Evolutionary conservation across 2,888 invertebrate species (phyloP).

Genomic region (Aleiodes alternator): DNA sequence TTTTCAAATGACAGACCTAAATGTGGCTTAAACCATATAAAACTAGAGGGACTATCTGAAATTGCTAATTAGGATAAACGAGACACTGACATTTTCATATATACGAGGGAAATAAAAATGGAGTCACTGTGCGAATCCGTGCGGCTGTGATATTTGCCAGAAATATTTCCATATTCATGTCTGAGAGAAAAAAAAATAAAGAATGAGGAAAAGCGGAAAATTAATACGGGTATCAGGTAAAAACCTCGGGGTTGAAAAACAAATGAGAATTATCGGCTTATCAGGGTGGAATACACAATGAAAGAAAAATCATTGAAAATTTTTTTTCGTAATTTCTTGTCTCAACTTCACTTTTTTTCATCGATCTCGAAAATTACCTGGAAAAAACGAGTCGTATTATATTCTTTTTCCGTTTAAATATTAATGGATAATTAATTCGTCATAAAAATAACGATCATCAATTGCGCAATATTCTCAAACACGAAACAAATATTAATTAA

Average conservation of each 20-base stretch:
- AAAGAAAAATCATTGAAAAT: background rate
- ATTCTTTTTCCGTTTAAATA: no score
- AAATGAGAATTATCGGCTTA: conserved; percentile 34
- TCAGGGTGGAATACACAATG: conserved; percentile 3
- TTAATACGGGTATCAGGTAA: background rate
- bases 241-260: background rate
- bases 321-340: no score
- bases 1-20: conserved; percentile 39
- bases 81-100: conserved; percentile 29
- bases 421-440: no score
- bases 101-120: conserved; percentile 23
- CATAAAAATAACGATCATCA: no score
- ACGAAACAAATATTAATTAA: conserved; percentile 1
- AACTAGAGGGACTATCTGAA: conserved; percentile 43
- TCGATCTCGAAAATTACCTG: no score
- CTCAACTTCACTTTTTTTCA: no score
- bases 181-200: conserved; percentile 24
- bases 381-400: no score
- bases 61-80: conserved; percentile 53
- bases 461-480: no score
- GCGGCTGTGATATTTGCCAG: conserved; percentile 46
- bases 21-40: conserved; percentile 16
- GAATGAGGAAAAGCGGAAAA: conserved; percentile 17
- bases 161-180: conserved; percentile 53
- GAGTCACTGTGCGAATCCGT: conserved; percentile 48